phyloP scores from a whole-genome alignment of 2,888 invertebrate species.

The Mellilla xanthometata region DNA sequence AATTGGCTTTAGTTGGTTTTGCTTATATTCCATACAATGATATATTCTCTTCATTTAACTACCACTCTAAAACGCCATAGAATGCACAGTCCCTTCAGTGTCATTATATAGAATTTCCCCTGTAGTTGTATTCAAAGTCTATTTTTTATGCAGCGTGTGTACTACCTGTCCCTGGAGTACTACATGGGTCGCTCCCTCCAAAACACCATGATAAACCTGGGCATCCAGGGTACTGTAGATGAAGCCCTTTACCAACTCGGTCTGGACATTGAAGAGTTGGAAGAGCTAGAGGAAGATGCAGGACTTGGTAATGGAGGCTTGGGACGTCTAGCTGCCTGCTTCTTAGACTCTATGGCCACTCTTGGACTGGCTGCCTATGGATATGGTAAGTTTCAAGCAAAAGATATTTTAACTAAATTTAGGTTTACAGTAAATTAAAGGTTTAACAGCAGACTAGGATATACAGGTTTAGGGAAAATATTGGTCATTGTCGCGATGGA shows the following conservation, averaged over 20 bases:
- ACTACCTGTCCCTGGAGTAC: conserved; percentile 99
- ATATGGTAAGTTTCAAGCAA: conserved; percentile 85
- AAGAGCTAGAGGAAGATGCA: conserved; percentile 99
- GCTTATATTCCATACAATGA: too few species aligned
- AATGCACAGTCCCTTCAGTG: too few species aligned
- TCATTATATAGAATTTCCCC: too few species aligned
- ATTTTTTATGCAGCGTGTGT: conserved; percentile 89
- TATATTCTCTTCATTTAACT: too few species aligned
- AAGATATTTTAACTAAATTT: too few species aligned
- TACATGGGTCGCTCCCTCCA: conserved; percentile 99
- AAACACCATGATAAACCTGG: conserved; percentile 99
- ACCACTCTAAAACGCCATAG: too few species aligned
- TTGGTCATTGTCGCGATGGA: too few species aligned
- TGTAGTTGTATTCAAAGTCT: too few species aligned
- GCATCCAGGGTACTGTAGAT: conserved; percentile 98
- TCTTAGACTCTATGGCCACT: conserved; percentile 99
- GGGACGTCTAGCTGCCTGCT: conserved; percentile 98
- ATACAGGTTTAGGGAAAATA: too few species aligned
- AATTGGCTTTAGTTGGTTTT: too few species aligned
- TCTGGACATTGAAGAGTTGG: conserved; percentile 98
- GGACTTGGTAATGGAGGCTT: conserved; percentile 99
- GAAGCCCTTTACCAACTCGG: conserved; percentile 99
- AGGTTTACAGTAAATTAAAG: too few species aligned
- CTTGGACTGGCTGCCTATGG: conserved; percentile 98
- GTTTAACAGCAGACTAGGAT: too few species aligned